Conservation (phyloP, 2,797 vertebrate species). For the Dermochelys coriacea region DNA sequence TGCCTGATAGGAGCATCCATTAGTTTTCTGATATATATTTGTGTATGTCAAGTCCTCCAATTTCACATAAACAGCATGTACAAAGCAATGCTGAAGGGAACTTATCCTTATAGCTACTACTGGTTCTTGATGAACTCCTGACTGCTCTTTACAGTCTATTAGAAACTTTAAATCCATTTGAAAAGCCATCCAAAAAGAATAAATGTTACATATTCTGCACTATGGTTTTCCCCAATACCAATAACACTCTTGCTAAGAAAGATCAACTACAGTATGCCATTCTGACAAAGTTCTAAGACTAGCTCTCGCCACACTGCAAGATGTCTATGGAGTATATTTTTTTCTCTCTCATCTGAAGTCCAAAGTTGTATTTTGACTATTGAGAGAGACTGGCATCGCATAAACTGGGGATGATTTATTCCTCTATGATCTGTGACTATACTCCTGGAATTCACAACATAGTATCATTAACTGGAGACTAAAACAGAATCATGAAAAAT, state of each 20-base stretch:
- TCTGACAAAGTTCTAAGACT: neutral
- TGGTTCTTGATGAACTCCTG: neutral
- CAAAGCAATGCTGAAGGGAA: neutral
- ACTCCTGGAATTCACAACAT: neutral
- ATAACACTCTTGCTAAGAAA: neutral
- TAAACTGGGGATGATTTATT: neutral
- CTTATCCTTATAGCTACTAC: neutral
- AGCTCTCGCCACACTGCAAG: neutral
- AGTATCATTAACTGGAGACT: neutral
- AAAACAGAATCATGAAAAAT: neutral
- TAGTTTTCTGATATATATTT: neutral
- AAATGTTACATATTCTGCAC: rapidly evolving
- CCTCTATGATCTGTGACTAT: neutral
- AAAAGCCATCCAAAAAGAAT: neutral
- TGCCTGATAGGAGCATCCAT: neutral
- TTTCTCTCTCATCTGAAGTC: neutral
- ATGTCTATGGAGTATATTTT: neutral
- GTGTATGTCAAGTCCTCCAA: neutral
- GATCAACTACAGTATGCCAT: neutral
- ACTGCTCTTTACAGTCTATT: neutral
- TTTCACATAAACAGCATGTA: neutral
- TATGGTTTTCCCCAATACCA: neutral
- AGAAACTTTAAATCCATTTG: neutral
- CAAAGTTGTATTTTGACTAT: neutral
- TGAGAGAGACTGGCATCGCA: neutral